A percentile compares a stretch with the other conserved stretches of the same genome.
Conservation (phyloP, 2,888 invertebrate species). For the Allacma fusca region DNA sequence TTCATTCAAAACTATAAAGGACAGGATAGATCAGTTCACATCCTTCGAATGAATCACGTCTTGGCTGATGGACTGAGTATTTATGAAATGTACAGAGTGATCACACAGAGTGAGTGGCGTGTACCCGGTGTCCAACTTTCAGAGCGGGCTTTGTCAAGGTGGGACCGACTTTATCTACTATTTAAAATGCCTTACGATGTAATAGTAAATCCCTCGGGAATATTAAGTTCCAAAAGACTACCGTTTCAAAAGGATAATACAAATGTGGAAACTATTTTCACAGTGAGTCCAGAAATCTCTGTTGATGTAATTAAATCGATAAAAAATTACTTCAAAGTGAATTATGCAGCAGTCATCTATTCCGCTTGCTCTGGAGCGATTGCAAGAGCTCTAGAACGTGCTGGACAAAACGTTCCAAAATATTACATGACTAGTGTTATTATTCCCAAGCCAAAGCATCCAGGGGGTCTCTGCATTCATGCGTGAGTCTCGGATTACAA, state of each 20-base stretch:
- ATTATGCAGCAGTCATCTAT: neutral
- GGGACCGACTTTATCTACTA: neutral
- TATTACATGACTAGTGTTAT: neutral
- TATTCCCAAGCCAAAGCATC: neutral
- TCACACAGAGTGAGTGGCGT: neutral
- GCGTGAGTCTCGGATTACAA: neutral
- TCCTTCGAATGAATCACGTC: neutral
- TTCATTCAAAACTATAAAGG: neutral
- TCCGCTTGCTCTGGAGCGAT: neutral
- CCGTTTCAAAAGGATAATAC: neutral
- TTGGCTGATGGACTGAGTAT: neutral
- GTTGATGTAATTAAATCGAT: neutral
- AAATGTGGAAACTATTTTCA: neutral
- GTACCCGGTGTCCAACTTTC: too few relatives aligned
- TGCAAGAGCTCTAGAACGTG: neutral
- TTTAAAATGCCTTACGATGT: neutral
- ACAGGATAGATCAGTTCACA: neutral
- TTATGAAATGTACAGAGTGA: neutral
- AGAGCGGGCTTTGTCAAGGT: neutral
- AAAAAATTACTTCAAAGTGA: neutral
- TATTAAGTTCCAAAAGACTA: neutral
- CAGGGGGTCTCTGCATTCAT: neutral
- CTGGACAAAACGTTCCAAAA: neutral
- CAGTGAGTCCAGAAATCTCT: neutral
- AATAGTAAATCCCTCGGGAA: neutral